Conservation (phyloP, 2,797 vertebrate species). For the Borostomias antarcticus region DNA sequence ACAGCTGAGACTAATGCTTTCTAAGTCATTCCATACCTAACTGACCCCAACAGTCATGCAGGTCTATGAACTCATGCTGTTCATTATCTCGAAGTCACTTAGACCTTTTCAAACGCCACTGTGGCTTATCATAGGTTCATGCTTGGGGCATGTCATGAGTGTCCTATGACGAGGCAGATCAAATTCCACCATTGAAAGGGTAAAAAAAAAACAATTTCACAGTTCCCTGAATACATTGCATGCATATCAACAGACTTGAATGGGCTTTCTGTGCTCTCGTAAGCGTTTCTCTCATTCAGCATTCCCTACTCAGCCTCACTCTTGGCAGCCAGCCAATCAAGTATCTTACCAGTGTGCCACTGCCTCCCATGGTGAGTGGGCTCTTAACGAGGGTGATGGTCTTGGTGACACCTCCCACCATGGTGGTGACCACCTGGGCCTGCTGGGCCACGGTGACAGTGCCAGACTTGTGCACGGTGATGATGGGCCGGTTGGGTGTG, state of each 20-base stretch:
- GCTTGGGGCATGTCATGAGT: background rate
- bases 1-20: slow-evolving; percentile 71
- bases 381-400: slow-evolving; percentile 96
- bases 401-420: slow-evolving; percentile 94
- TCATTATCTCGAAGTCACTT: slow-evolving; percentile 31
- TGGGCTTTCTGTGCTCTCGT: background rate
- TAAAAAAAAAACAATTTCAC: slow-evolving; percentile 26
- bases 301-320: background rate
- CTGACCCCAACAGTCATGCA: slow-evolving; percentile 45
- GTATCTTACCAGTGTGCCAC: slow-evolving; percentile 85
- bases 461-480: slow-evolving; percentile 94
- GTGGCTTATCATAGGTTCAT: slow-evolving; percentile 10
- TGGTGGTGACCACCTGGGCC: slow-evolving; percentile 93
- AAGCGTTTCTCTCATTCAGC: background rate
- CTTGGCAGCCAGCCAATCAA: background rate
- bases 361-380: slow-evolving; percentile 89
- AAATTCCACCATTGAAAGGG: slow-evolving; percentile 4
- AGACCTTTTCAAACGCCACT: slow-evolving; percentile 33
- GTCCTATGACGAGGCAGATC: slow-evolving; percentile 32
- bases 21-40: slow-evolving; percentile 30
- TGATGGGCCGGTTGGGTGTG: slow-evolving; percentile 87
- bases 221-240: slow-evolving; percentile 25
- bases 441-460: slow-evolving; percentile 94
- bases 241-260: slow-evolving; percentile 29
- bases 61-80: slow-evolving; percentile 45